phyloP scores from a whole-genome alignment of 2,797 vertebrate genomes.

The Tenualosa thibaudeaui region DNA sequence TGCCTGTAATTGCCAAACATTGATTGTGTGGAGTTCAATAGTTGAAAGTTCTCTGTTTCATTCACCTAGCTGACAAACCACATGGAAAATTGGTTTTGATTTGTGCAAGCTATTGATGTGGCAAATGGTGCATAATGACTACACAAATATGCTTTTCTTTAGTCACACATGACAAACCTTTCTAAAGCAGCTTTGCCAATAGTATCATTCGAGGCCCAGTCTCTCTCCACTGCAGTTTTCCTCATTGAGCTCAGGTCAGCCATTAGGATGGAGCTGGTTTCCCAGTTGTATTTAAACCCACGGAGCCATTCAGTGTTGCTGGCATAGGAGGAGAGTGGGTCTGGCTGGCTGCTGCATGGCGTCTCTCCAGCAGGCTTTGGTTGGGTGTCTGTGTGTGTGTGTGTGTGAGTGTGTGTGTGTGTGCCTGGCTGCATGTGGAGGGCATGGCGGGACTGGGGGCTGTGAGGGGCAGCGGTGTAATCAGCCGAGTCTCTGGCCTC shows the following conservation, averaged over 20 bases:
- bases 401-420: conserved; percentile 47
- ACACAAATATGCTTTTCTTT: conserved; percentile 48
- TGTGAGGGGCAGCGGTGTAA: conserved; percentile 63
- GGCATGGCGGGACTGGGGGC: conserved; percentile 63
- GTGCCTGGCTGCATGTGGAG: conserved; percentile 62
- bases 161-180: conserved; percentile 3
- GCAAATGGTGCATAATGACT: conserved; percentile 63
- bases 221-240: not conserved
- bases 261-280: not conserved
- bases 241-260: not conserved
- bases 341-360: not conserved
- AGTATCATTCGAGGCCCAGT: not conserved
- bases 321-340: not conserved
- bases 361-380: not conserved
- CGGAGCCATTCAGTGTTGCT: not conserved
- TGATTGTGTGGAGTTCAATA: conserved; percentile 57
- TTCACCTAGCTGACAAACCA: conserved; percentile 56
- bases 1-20: conserved; percentile 43
- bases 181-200: not conserved
- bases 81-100: conserved; percentile 63
- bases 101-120: conserved; percentile 64
- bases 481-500: conserved; percentile 64
- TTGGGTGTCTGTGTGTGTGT: conserved; percentile 63
- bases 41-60: conserved; percentile 54
- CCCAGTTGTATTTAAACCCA: not conserved